phyloP scores from a whole-genome alignment of 2,797 vertebrate species.

The Leptatherina wallacei region DNA sequence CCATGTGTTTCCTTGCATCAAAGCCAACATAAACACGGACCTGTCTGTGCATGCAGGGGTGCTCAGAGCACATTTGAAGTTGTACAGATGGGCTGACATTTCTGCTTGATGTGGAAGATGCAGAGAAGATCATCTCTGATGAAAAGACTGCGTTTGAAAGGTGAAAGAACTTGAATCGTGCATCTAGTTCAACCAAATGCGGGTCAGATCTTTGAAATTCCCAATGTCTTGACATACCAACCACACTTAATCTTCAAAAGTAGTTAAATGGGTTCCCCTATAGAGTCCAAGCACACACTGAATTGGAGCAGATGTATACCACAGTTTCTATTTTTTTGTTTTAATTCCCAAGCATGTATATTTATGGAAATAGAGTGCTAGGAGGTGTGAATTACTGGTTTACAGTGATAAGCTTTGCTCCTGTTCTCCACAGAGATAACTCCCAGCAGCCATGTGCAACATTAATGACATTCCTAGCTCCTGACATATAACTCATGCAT shows the following conservation, averaged over 20 bases:
- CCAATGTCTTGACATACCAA: slow-evolving; percentile 13
- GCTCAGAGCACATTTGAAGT: slow-evolving; percentile 42
- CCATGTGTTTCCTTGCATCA: slow-evolving; percentile 62
- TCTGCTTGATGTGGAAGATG: slow-evolving; percentile 51
- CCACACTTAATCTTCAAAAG: slow-evolving; percentile 32
- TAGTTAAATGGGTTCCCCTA: slow-evolving; percentile 18
- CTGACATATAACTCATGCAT: slow-evolving; percentile 34
- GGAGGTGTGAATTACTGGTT: neutral
- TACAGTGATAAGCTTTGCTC: slow-evolving; percentile 5
- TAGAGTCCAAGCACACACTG: neutral
- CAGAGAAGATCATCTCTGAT: slow-evolving; percentile 55
- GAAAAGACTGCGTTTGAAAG: slow-evolving; percentile 49
- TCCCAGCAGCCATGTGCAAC: slow-evolving; percentile 18
- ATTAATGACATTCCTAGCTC: slow-evolving; percentile 43
- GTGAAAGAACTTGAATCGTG: slow-evolving; percentile 8
- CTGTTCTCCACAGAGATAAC: slow-evolving; percentile 18
- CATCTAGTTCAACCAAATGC: slow-evolving; percentile 18
- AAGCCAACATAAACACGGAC: slow-evolving; percentile 72
- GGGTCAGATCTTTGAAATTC: slow-evolving; percentile 41
- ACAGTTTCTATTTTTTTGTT: neutral
- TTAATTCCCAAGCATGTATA: neutral
- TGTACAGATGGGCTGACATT: slow-evolving; percentile 51
- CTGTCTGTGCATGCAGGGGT: slow-evolving; percentile 58
- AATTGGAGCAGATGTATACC: slow-evolving; percentile 9
- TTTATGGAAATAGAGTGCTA: neutral